These are phyloP conservation scores for Halisarca cf. caerulea DNA, from an alignment of 37 sponge, comb jelly and placozoan species.

Conservation along the genomic window DNA sequence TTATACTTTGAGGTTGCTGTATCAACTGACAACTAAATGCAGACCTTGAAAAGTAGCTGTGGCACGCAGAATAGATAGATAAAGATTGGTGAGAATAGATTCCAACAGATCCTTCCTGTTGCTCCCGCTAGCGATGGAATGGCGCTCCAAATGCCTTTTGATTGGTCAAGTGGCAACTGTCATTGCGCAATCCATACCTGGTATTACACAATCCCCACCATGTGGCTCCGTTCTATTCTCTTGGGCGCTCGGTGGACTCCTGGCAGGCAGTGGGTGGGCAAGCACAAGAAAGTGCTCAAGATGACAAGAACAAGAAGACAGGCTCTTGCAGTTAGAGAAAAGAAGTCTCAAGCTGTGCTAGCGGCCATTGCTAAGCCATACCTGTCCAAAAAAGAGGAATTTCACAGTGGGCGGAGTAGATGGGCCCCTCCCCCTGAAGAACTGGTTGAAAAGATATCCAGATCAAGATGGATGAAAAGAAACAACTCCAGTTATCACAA, in stretches of 20 bases:
- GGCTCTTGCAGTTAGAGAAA: slow-evolving; percentile 4
- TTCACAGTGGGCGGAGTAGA: slow-evolving; percentile 25
- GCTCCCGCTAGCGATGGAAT: slow-evolving; percentile 7
- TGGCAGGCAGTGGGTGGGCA: slow-evolving; percentile 74
- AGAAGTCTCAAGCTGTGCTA: not conserved
- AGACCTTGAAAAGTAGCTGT: not conserved
- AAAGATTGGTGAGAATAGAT: not conserved
- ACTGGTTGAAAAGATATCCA: not conserved
- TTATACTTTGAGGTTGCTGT: not conserved
- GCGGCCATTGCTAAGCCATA: slow-evolving; percentile 31
- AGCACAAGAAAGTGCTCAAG: slow-evolving; percentile 57
- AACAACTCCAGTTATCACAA: not conserved
- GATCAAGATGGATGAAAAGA: not conserved
- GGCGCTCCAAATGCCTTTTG: not conserved
- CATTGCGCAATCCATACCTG: not conserved
- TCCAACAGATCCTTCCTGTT: not conserved
- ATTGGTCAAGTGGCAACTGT: not conserved
- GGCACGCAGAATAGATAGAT: not conserved
- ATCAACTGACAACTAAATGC: too few relatives aligned
- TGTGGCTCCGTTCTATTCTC: slow-evolving; percentile 43
- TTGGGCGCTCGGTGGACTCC: slow-evolving; percentile 58
- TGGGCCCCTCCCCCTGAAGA: not conserved
- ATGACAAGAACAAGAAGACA: slow-evolving; percentile 47
- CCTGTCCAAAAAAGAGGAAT: slow-evolving; percentile 56
- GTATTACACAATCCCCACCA: too few relatives aligned